Percentiles rank a stretch among this genome's conserved stretches.
Conservation (phyloP, 2,888 invertebrate species). For the Drosophila prostipennis region DNA sequence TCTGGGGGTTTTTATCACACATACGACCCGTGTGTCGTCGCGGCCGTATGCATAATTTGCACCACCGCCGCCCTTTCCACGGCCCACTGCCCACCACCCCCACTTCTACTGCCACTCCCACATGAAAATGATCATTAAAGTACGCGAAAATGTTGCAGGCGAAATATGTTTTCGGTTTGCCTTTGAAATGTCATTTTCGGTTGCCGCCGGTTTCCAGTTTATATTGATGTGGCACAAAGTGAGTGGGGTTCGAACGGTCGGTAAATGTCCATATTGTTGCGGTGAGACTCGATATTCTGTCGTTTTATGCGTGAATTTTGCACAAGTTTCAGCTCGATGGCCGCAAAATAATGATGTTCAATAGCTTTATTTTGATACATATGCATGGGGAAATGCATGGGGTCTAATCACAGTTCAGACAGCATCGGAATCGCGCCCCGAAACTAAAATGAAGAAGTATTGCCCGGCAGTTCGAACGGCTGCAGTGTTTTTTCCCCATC, state of each 20-base stretch:
- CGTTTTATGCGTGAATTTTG: constrained; percentile 10
- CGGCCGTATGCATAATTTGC: constrained; percentile 60
- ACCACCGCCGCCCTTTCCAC: not conserved
- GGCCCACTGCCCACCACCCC: not conserved
- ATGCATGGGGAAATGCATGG: not conserved
- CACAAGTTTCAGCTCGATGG: constrained; percentile 4
- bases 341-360: constrained; percentile 21
- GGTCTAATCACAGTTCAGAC: constrained; percentile 14
- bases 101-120: not conserved
- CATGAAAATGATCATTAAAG: constrained; percentile 70
- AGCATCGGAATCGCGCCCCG: not conserved
- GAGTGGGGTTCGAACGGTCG: not conserved
- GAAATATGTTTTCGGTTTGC: constrained; percentile 66
- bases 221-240: constrained; percentile 3
- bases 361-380: constrained; percentile 19
- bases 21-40: constrained; percentile 58
- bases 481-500: constrained; percentile 12
- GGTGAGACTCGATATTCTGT: constrained; percentile 9
- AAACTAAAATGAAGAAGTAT: constrained; percentile 58
- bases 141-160: constrained; percentile 64
- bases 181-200: constrained; percentile 66
- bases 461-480: constrained; percentile 14
- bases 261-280: constrained; percentile 29
- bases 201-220: constrained; percentile 35
- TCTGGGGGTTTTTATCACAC: constrained; percentile 65